Evolutionary conservation across 2,113 vertebrate genomes (phyloP).

Genomic region (Chloropsis hardwickii): DNA sequence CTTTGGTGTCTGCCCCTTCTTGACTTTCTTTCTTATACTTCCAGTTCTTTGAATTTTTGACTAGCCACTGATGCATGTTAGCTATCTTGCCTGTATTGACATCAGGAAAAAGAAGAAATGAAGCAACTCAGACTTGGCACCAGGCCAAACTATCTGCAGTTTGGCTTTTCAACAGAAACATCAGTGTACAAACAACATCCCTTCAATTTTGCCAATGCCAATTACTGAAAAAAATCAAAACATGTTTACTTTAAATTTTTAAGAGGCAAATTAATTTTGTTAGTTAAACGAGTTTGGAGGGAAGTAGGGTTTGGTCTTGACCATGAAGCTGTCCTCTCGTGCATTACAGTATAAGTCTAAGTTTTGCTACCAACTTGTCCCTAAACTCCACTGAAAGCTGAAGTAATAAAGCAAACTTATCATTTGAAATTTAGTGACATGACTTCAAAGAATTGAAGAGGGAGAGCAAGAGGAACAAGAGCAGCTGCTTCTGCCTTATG

Average conservation of each 20-base stretch:
- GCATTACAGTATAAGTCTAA: conserved; percentile 26
- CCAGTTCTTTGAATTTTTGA: not conserved
- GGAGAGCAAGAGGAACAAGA: conserved; percentile 43
- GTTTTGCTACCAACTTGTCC: conserved; percentile 11
- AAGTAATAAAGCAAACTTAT: conserved; percentile 60
- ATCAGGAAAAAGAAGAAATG: not conserved
- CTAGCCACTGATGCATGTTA: not conserved
- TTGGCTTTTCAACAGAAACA: conserved; percentile 32
- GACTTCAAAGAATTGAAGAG: conserved; percentile 53
- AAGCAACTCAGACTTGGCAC: not conserved
- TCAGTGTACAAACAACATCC: conserved; percentile 33
- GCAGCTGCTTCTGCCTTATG: conserved; percentile 69
- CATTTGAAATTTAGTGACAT: conserved; percentile 62
- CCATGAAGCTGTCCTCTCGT: not conserved
- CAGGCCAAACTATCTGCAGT: not conserved
- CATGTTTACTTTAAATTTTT: conserved; percentile 66
- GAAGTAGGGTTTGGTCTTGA: not conserved
- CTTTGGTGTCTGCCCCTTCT: not conserved
- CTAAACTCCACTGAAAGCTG: conserved; percentile 21
- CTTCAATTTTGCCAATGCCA: conserved; percentile 21
- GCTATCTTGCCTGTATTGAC: not conserved
- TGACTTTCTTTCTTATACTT: not conserved
- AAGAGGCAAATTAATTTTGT: conserved; percentile 63
- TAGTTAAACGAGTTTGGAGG: conserved; percentile 7
- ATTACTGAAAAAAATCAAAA: conserved; percentile 57